Evolutionary conservation across 2,113 vertebrate species (phyloP).

Genomic region (Psophia crepitans): DNA sequence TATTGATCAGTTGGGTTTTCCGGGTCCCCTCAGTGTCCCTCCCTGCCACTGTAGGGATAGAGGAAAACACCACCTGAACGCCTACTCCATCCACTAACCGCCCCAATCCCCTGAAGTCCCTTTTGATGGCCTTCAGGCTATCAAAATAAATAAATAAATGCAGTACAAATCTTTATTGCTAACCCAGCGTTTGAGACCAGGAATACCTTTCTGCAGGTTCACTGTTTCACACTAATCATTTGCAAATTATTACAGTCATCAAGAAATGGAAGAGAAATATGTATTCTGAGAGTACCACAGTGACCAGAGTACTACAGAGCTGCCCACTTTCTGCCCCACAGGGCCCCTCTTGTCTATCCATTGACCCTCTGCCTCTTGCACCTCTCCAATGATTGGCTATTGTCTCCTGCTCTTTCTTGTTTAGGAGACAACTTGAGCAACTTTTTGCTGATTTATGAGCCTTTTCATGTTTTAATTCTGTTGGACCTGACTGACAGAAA

Average conservation of each 20-base stretch:
- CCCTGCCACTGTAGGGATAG: too few relatives aligned
- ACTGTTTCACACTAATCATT: neutral
- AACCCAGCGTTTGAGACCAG: neutral
- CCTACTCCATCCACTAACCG: too few relatives aligned
- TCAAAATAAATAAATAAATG: too few relatives aligned
- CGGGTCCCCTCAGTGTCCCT: too few relatives aligned
- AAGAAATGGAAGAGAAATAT: neutral
- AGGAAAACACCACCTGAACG: too few relatives aligned
- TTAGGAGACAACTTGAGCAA: neutral
- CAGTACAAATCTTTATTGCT: neutral
- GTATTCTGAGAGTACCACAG: neutral
- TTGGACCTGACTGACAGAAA: slow-evolving; percentile 11
- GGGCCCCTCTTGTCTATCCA: neutral
- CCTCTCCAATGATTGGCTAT: neutral
- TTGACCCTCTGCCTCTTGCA: neutral
- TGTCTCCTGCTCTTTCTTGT: neutral
- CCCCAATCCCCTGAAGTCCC: too few relatives aligned
- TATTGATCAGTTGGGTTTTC: too few relatives aligned
- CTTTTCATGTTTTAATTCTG: neutral
- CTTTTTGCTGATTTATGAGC: neutral
- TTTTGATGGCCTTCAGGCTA: too few relatives aligned
- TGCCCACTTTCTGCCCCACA: neutral
- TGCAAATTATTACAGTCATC: neutral
- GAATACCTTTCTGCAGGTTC: neutral
- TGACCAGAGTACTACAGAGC: neutral